Evolutionary conservation across 2,797 vertebrate genomes (phyloP), one percentile per base, ranked within the genome.

Genomic region (Holocentrus rufus): DNA sequence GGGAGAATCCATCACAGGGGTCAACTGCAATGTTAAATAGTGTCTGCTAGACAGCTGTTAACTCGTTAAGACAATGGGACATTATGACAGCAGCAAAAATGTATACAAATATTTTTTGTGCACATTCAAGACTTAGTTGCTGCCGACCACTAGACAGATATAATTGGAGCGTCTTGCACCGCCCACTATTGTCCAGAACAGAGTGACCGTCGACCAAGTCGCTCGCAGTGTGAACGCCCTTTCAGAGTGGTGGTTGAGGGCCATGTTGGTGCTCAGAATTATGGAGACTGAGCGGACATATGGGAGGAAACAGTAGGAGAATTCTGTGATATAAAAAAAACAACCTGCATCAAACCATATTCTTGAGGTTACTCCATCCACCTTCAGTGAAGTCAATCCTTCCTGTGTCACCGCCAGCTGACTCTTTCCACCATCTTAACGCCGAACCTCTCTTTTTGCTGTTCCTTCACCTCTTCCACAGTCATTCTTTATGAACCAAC

Each of bases 131-230:
- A 39, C 36, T 39, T 39, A 1, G 36, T 47, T 62, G 49, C 49
- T 65, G 17, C 68, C 30, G 18, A 76, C 22, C 59, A 73, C 76
- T 80, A 84, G 72, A 75, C 20, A 53, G 79, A 59, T 85, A 80
- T 65, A 82, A 77, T 69, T 47, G 11, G 46, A 82, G 55, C 14
- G 65, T 39, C 36, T 39, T 59, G 6, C 13, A 50, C 9, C 27
- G 2, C 42, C 52, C 14, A 53, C 39, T 58, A 55, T 27, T 57
- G 31, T 17, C 18, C 14, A 55, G 53, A 57, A 31, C 9, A 23
- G 44, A 59, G 22, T 3, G 11, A 39, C 36, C 36, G 2, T 39
- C 11, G 46, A 66, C 58, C 46, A 44, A 30, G 20, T 50, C 5
- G 17, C 17, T 57, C 23, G 30, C 14, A 22, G 49, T 68, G 36